Conservation (phyloP, 2,113 vertebrate genomes). For the Pollimyrus isidori region DNA sequence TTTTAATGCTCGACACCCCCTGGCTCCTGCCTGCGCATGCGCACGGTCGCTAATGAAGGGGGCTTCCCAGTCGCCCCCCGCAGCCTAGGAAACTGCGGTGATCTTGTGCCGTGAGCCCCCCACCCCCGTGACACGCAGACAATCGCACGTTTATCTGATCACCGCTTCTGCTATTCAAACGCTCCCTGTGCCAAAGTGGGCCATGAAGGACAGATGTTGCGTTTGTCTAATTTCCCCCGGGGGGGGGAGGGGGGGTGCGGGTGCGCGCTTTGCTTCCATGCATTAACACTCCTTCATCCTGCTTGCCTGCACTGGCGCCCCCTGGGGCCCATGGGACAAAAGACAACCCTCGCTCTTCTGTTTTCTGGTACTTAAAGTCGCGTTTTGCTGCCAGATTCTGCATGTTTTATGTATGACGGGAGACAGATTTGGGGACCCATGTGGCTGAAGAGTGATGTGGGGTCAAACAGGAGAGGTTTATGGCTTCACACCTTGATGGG, state of each 20-base stretch:
- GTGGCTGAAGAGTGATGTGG: background rate
- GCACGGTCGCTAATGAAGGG: background rate
- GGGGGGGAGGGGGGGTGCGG: too few relatives aligned
- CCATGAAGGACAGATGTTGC: background rate
- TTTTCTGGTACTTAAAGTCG: background rate
- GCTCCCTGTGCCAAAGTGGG: background rate
- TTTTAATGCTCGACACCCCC: background rate
- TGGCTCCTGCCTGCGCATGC: background rate
- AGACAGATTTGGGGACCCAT: background rate
- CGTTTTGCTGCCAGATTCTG: background rate
- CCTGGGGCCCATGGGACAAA: slow-evolving; percentile 50
- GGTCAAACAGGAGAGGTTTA: background rate
- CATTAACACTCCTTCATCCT: slow-evolving; percentile 54
- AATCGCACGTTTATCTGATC: background rate
- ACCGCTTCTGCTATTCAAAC: background rate
- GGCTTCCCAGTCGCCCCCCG: background rate
- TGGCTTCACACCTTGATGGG: background rate
- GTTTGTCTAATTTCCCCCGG: slow-evolving; percentile 3
- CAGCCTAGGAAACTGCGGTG: background rate
- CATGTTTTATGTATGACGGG: background rate
- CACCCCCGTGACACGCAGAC: background rate
- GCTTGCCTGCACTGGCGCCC: slow-evolving; percentile 54
- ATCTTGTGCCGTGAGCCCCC: background rate
- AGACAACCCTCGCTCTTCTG: slow-evolving; percentile 36
- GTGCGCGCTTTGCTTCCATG: background rate